These are phyloP conservation scores for Crocodylus rhombifer DNA, from an alignment of 2,797 vertebrate species.

Conservation along the genomic window DNA sequence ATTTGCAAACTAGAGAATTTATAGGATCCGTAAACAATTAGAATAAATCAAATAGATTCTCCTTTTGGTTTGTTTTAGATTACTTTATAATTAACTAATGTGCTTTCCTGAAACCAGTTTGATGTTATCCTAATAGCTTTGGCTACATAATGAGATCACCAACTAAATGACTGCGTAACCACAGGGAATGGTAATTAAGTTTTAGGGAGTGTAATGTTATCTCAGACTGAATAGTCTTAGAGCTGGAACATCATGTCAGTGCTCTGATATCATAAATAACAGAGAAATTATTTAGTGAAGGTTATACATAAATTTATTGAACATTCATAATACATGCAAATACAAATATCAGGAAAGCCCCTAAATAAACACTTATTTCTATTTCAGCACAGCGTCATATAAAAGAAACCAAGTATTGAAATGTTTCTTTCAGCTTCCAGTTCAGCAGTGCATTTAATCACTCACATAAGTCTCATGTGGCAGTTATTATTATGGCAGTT, in stretches of 20 bases:
- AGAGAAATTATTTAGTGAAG: slow-evolving; percentile 6
- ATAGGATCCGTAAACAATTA: slow-evolving; percentile 51
- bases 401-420: neutral
- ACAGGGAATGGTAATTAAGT: slow-evolving; percentile 44
- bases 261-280: neutral
- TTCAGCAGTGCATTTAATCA: neutral
- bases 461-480: neutral
- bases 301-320: neutral
- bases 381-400: neutral
- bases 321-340: neutral
- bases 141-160: slow-evolving; percentile 58
- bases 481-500: neutral
- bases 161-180: slow-evolving; percentile 30
- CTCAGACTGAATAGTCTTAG: slow-evolving; percentile 13
- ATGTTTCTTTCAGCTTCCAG: neutral
- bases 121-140: slow-evolving; percentile 65
- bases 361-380: neutral
- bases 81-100: slow-evolving; percentile 76
- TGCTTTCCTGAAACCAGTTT: slow-evolving; percentile 63
- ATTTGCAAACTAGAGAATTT: slow-evolving; percentile 16
- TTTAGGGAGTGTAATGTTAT: slow-evolving; percentile 9
- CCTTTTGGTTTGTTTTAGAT: slow-evolving; percentile 57
- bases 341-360: neutral
- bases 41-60: slow-evolving; percentile 72
- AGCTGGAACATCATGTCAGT: neutral